phyloP scores from a whole-genome alignment of 1,140 invertebrate genomes.

The Trichogramma pretiosum region DNA sequence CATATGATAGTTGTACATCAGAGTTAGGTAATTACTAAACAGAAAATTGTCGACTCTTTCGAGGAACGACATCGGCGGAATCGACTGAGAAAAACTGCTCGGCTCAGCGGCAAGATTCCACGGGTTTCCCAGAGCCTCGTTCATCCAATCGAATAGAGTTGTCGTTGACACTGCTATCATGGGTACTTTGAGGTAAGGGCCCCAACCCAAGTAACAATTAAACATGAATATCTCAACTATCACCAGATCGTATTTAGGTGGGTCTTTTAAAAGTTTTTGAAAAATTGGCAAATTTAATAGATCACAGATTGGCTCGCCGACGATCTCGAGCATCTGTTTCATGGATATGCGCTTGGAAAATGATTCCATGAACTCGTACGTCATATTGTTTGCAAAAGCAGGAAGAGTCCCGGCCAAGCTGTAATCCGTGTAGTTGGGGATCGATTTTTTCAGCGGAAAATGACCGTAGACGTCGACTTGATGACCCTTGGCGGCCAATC shows the following conservation, averaged over 20 bases:
- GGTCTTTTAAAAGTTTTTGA: slow-evolving; percentile 20
- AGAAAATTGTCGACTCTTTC: slow-evolving; percentile 42
- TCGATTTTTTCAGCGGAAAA: slow-evolving; percentile 32
- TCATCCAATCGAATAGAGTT: slow-evolving; percentile 50
- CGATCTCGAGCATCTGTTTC: neutral
- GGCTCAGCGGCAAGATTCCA: slow-evolving; percentile 48
- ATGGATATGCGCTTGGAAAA: neutral
- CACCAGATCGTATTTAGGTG: slow-evolving; percentile 18
- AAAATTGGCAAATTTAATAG: slow-evolving; percentile 20
- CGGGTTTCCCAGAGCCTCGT: slow-evolving; percentile 50
- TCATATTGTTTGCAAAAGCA: slow-evolving; percentile 19
- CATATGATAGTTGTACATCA: slow-evolving; percentile 17
- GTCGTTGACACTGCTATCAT: slow-evolving; percentile 49
- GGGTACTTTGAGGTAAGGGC: slow-evolving; percentile 49
- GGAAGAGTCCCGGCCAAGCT: slow-evolving; percentile 21
- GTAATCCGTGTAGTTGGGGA: slow-evolving; percentile 31
- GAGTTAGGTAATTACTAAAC: neutral
- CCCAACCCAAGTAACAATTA: slow-evolving; percentile 46
- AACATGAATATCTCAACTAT: slow-evolving; percentile 25
- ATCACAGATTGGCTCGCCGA: slow-evolving; percentile 16
- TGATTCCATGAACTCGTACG: slow-evolving; percentile 1
- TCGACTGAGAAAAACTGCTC: slow-evolving; percentile 34
- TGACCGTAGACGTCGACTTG: slow-evolving; percentile 36
- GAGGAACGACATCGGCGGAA: slow-evolving; percentile 52
- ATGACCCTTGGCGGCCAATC: slow-evolving; percentile 38